Evolutionary conservation across 2,113 vertebrate species (phyloP).

Genomic region (Pleuronectes platessa): DNA sequence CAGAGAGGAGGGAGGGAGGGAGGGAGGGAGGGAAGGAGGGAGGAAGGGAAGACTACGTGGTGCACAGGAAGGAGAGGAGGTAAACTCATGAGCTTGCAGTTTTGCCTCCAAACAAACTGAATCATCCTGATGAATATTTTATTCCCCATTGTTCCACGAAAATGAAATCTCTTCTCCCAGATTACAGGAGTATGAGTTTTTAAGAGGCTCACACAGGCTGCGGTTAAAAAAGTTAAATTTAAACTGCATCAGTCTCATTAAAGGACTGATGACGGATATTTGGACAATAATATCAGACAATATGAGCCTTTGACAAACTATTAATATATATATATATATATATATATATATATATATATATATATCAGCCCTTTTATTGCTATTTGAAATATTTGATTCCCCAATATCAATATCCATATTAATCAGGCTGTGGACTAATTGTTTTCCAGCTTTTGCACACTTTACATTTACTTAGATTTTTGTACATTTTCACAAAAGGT

Average conservation of each 20-base stretch:
- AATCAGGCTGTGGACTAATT: too few relatives aligned
- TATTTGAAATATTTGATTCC: too few relatives aligned
- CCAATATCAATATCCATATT: too few relatives aligned
- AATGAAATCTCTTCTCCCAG: background rate
- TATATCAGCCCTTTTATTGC: too few relatives aligned
- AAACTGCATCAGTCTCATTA: background rate
- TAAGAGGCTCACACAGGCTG: background rate
- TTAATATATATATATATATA: too few relatives aligned
- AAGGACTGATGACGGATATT: background rate
- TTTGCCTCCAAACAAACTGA: slow-evolving; percentile 16
- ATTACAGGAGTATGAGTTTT: too few relatives aligned
- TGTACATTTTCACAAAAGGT: too few relatives aligned
- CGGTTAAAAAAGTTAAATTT: background rate
- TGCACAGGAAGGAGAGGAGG: background rate
- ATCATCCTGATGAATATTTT: slow-evolving; percentile 18
- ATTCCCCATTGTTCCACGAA: background rate
- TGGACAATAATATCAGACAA: too few relatives aligned
- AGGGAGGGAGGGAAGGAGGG: background rate
- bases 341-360: too few relatives aligned
- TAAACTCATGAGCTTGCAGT: slow-evolving; percentile 3
- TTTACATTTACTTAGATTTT: too few relatives aligned
- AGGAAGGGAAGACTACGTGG: background rate
- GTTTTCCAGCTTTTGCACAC: too few relatives aligned
- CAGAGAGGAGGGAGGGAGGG: background rate
- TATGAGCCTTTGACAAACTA: too few relatives aligned